Evolutionary conservation across 2,113 vertebrate genomes (phyloP).

Genomic region (Zosterops borbonicus): DNA sequence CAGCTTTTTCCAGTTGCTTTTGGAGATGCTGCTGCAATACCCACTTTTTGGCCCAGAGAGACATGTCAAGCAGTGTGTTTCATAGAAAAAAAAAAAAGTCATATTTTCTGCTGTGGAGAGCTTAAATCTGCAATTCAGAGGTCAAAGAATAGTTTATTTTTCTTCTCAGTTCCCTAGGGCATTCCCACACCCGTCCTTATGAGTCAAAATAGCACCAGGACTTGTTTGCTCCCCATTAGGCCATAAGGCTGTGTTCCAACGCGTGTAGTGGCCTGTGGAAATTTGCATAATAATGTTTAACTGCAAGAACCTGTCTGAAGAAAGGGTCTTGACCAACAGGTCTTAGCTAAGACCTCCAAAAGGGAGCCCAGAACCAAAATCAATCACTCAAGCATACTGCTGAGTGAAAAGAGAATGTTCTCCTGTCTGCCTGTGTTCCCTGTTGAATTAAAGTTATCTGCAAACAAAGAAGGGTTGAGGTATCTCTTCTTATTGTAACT

Average conservation of each 20-base stretch:
- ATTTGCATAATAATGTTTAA: conserved; percentile 31
- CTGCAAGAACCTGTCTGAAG: conserved; percentile 49
- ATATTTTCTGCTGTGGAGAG: not conserved
- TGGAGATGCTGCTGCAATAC: not conserved
- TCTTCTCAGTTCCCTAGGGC: not conserved
- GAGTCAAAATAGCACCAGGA: not conserved
- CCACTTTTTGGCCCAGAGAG: not conserved
- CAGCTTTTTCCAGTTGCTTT: not conserved
- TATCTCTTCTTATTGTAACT: not conserved
- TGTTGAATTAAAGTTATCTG: not conserved
- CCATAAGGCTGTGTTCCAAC: not conserved
- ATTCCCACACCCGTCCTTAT: not conserved
- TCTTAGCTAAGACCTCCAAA: not conserved
- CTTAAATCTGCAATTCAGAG: not conserved
- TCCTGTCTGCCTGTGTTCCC: not conserved
- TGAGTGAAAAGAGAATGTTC: not conserved
- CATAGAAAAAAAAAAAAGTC: not conserved
- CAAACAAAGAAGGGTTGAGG: not conserved
- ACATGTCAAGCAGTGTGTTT: not conserved
- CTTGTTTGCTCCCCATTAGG: not conserved
- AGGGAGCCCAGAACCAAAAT: not conserved
- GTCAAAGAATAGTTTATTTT: not conserved
- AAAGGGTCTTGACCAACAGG: not conserved
- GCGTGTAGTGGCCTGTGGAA: conserved; percentile 37
- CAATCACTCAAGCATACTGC: not conserved